These are phyloP conservation scores for Antechinus stuartii DNA, from an alignment of 2,113 vertebrate species.

Conservation along the genomic window DNA sequence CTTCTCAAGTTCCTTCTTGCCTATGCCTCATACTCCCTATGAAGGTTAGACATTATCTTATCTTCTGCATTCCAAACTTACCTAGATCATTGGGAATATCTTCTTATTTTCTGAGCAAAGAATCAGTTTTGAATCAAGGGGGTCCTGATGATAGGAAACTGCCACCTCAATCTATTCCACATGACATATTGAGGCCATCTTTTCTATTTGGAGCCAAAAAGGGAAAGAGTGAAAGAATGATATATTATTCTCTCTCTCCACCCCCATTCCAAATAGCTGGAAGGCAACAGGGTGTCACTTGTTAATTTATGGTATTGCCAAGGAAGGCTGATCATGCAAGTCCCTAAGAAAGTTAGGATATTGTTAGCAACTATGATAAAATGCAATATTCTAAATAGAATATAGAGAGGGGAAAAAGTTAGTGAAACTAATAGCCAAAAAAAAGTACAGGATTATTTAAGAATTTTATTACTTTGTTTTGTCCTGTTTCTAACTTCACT, in stretches of 20 bases:
- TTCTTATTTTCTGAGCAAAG: neutral
- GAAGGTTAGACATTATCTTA: neutral
- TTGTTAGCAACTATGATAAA: neutral
- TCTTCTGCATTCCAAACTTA: neutral
- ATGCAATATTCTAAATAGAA: neutral
- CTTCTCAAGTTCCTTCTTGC: neutral
- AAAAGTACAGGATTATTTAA: neutral
- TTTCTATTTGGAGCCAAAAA: neutral
- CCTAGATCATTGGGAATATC: neutral
- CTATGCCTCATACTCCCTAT: neutral
- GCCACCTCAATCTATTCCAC: neutral
- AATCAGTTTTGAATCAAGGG: neutral
- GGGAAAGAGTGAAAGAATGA: neutral
- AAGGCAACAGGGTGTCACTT: neutral
- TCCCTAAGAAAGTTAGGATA: neutral
- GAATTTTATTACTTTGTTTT: neutral
- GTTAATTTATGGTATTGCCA: neutral
- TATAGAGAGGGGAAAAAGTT: neutral
- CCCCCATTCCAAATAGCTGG: neutral
- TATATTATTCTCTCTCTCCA: neutral
- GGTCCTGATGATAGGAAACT: neutral
- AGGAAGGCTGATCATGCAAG: neutral
- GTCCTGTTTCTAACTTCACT: neutral
- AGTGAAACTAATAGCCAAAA: neutral
- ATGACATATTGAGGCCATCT: neutral